Evolutionary conservation across 2,113 vertebrate species (phyloP).

Genomic region (Tychaedon coryphoeus): DNA sequence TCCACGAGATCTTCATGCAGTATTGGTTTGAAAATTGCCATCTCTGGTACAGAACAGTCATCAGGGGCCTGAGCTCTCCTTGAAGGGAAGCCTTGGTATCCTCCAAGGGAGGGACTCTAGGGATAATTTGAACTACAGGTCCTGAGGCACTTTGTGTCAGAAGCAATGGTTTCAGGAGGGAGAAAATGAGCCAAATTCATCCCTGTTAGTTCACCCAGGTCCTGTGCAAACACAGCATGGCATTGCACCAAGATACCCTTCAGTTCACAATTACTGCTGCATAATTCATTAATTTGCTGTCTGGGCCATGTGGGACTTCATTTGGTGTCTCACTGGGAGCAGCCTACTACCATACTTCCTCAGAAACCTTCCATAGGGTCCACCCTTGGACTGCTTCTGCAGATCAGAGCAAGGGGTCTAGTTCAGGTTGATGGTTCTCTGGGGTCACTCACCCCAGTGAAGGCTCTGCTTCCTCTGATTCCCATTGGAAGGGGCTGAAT

Average conservation of each 20-base stretch:
- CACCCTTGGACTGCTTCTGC: accelerated
- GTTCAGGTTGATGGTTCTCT: neutral
- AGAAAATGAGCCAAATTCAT: neutral
- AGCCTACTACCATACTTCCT: neutral
- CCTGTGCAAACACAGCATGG: neutral
- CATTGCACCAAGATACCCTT: neutral
- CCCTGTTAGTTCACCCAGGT: neutral
- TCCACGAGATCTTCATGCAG: neutral
- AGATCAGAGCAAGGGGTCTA: neutral
- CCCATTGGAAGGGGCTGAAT: neutral
- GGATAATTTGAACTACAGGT: neutral
- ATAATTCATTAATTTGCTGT: neutral
- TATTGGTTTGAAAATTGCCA: neutral
- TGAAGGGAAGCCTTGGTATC: neutral
- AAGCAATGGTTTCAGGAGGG: neutral
- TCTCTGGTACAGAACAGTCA: neutral
- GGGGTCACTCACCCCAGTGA: neutral
- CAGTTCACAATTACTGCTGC: neutral
- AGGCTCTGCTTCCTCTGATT: neutral
- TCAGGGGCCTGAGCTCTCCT: neutral
- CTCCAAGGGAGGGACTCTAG: neutral
- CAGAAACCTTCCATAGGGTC: neutral
- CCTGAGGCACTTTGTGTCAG: neutral
- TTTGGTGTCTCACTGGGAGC: neutral
- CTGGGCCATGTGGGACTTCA: neutral